phyloP scores from a whole-genome alignment of 1,140 invertebrate genomes.

The Drosophila ananassae region DNA sequence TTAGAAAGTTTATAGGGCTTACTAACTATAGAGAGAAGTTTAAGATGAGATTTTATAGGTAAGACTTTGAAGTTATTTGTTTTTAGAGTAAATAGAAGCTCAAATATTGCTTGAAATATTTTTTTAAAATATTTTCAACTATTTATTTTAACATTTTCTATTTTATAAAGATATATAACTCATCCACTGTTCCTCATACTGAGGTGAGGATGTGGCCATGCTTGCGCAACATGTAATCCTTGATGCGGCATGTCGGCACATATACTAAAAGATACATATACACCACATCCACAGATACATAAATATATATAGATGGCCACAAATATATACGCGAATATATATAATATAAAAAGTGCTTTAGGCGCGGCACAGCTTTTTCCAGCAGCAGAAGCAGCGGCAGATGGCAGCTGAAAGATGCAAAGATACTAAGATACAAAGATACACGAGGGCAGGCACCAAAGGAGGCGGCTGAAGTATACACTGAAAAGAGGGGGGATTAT shows the following conservation, averaged over 20 bases:
- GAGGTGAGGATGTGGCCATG: conserved; percentile 40
- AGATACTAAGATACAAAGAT: conserved; percentile 55
- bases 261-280: conserved; percentile 32
- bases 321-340: conserved; percentile 35
- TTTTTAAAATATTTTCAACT: too few species aligned
- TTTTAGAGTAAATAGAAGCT: neutral
- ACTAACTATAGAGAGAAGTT: neutral
- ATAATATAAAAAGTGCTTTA: conserved; percentile 63
- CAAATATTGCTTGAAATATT: too few species aligned
- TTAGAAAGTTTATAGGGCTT: neutral
- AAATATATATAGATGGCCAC: conserved; percentile 15
- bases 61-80: too few species aligned
- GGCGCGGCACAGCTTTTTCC: conserved; percentile 70
- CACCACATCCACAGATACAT: conserved; percentile 30
- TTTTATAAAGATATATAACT: neutral
- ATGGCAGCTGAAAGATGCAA: conserved; percentile 69
- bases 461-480: conserved; percentile 1
- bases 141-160: neutral
- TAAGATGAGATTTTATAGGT: too few species aligned
- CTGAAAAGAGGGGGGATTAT: conserved; percentile 11
- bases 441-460: conserved; percentile 16
- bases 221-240: conserved; percentile 63
- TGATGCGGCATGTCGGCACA: conserved; percentile 54
- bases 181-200: conserved; percentile 34
- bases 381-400: conserved; percentile 61